Percentiles rank a stretch among this genome's conserved stretches.
Evolutionary conservation across 1,140 invertebrate species (phyloP).

Genomic region (Dinothrombium tinctorium): DNA sequence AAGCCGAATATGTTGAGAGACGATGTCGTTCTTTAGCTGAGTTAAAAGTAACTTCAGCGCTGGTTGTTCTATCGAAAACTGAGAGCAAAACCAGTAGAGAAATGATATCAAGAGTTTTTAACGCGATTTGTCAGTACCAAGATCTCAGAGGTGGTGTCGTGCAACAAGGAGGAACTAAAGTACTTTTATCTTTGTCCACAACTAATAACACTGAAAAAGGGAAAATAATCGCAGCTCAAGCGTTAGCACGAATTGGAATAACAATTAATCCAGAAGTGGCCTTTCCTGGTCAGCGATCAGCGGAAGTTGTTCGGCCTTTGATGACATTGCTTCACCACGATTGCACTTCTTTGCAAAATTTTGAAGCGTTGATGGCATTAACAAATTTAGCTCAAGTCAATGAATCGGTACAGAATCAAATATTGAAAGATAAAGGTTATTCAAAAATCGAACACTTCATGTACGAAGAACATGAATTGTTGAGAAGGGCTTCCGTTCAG

Average conservation of each 20-base stretch:
- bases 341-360: conserved; percentile 78
- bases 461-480: conserved; percentile 77
- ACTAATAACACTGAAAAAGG: conserved; percentile 45
- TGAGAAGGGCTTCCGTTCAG: conserved; percentile 62
- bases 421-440: conserved; percentile 67
- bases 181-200: conserved; percentile 12
- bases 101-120: conserved; percentile 60
- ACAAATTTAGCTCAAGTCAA: conserved; percentile 77
- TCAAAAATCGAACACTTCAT: conserved; percentile 68
- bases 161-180: conserved; percentile 73
- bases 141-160: conserved; percentile 72
- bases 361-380: conserved; percentile 80
- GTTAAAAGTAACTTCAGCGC: conserved; percentile 58
- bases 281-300: conserved; percentile 39
- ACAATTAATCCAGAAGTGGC: conserved; percentile 92
- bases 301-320: conserved; percentile 77
- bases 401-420: conserved; percentile 37
- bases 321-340: conserved; percentile 61
- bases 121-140: conserved; percentile 56
- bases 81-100: conserved; percentile 78
- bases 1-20: conserved; percentile 67
- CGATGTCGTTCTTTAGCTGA: conserved; percentile 50
- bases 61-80: conserved; percentile 69
- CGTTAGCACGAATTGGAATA: conserved; percentile 75
- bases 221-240: conserved; percentile 74